These are phyloP conservation scores for Cyanoderma ruficeps DNA, from an alignment of 2,113 vertebrate genomes.

Conservation along the genomic window DNA sequence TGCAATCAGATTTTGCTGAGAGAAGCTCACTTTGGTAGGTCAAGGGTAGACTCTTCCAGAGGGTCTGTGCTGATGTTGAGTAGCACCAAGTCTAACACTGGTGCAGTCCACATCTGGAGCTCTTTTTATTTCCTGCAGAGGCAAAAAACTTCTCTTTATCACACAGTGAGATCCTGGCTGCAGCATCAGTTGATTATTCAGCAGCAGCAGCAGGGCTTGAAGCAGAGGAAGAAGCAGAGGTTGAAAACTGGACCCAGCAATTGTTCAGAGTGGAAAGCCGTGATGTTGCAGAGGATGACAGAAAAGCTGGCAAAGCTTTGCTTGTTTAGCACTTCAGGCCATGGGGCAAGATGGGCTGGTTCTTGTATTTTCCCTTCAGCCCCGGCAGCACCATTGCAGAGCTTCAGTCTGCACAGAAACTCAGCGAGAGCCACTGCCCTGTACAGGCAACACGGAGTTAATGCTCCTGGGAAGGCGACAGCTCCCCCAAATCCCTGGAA, in stretches of 20 bases:
- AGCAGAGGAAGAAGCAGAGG: background rate
- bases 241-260: background rate
- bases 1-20: constrained; percentile 12
- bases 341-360: background rate
- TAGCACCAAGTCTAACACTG: background rate
- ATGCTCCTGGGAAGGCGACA: background rate
- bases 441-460: rapidly evolving
- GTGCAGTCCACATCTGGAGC: background rate
- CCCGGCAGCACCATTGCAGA: background rate
- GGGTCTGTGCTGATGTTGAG: background rate
- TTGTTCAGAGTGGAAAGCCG: background rate
- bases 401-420: background rate
- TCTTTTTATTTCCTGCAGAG: background rate
- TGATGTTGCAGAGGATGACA: background rate
- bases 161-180: background rate
- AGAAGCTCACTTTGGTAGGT: background rate
- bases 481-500: background rate
- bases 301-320: background rate
- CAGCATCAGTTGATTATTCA: background rate
- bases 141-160: background rate
- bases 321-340: background rate
- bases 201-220: background rate
- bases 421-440: background rate
- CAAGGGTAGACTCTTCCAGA: background rate
- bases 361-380: background rate